phyloP scores from a whole-genome alignment of 2,888 invertebrate species.

The Drosophila phalerata region DNA sequence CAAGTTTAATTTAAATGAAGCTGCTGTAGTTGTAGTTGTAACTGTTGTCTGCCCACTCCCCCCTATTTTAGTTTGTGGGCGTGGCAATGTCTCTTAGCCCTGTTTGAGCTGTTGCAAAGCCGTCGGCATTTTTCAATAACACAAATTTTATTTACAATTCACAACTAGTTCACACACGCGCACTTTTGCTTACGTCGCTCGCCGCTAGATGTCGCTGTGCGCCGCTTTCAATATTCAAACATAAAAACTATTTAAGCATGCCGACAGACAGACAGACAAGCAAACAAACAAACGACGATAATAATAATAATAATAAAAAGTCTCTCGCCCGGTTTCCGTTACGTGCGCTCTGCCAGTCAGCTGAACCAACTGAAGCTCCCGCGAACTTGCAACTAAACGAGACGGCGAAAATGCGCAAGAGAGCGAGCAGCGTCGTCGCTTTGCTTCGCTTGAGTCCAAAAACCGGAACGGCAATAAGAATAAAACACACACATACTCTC shows the following conservation, averaged over 20 bases:
- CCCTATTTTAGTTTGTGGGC: conserved; percentile 9
- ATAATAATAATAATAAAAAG: conserved; percentile 50
- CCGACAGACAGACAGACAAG: not conserved
- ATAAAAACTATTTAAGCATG: not conserved
- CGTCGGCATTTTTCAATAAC: conserved; percentile 50
- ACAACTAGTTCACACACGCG: conserved; percentile 38
- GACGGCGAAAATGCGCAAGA: conserved; percentile 55
- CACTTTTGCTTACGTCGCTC: conserved; percentile 17
- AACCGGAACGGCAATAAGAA: conserved; percentile 65
- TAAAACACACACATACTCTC: conserved; percentile 11
- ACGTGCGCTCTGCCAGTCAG: conserved; percentile 69
- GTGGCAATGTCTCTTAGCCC: not conserved
- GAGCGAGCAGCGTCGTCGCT: conserved; percentile 56
- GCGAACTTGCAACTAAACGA: conserved; percentile 68
- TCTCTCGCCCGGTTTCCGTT: conserved; percentile 64
- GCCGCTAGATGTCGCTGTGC: conserved; percentile 5
- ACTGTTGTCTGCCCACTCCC: not conserved
- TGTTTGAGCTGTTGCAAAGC: conserved; percentile 33
- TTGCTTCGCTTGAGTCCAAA: conserved; percentile 23
- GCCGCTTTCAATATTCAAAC: not conserved
- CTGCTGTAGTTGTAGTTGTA: no score
- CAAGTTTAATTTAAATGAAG: no score
- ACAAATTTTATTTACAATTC: conserved; percentile 26
- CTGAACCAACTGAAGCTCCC: conserved; percentile 71
- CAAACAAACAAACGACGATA: not conserved